phyloP scores from a whole-genome alignment of 2,797 vertebrate genomes.

The Australoheros facetus region DNA sequence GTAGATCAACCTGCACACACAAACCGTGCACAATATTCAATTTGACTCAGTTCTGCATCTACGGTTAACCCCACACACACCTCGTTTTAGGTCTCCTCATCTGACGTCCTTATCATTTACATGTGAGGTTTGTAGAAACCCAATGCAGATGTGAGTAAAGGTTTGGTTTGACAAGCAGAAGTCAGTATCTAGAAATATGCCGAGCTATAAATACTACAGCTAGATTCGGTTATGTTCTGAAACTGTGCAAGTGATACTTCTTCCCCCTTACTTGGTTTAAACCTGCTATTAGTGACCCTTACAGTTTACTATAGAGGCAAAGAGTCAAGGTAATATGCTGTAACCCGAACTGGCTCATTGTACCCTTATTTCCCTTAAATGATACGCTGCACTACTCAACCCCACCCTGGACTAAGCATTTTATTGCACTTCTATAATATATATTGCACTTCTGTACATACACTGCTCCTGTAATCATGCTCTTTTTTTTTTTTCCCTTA shows the following conservation, averaged over 20 bases:
- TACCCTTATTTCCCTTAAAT: background rate
- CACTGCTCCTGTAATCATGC: no score
- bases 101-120: background rate
- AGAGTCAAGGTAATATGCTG: background rate
- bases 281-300: background rate
- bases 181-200: background rate
- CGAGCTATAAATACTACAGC: background rate
- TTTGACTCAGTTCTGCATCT: constrained; percentile 19
- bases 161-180: background rate
- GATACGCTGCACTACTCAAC: no score
- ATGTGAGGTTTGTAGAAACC: background rate
- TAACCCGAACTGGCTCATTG: background rate
- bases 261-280: no score
- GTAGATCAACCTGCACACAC: constrained; percentile 86
- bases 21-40: background rate
- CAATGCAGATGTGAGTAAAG: background rate
- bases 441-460: no score
- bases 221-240: background rate
- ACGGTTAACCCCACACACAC: constrained; percentile 12
- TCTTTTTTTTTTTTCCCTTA: no score
- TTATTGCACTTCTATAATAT: no score
- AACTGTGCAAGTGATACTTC: no score
- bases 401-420: no score
- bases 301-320: rapidly evolving
- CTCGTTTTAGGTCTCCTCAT: background rate